Base-by-base conservation (phyloP, 2,113 vertebrate genomes). In the Sinosuthora webbiana region DNA sequence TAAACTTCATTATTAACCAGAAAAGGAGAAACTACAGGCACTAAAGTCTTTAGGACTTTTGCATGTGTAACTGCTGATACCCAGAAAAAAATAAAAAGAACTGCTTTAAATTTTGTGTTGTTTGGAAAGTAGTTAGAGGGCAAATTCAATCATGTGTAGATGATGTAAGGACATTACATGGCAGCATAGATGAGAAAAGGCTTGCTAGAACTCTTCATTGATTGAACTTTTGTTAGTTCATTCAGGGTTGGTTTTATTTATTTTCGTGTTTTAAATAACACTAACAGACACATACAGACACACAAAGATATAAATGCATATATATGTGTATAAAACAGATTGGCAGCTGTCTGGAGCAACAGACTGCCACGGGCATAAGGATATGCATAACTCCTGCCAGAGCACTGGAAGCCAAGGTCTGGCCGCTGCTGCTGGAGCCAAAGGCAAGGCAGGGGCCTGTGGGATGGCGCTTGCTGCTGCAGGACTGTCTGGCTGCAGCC, bases 381-480 rank as follows among this genome's bases (percentile, higher is more conserved):
- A 67, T 57, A 39, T 35, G 42, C 25, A 37, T 10, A 64, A n/a
- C 37, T 91, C 50, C 37, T 85, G 87, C 53, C 75, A 90, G 42
- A 41, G 10, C 5, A 2, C 25, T 68, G 57, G 57, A 57, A 83
- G 65, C 49, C 2, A 10, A 67, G 47, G 67, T 28, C 49, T 93
- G 67, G 70, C 25, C 0, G 0, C 70, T 67, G 62, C 62, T 85
- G 57, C 20, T 1, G 1, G 65, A 3, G 25, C 77, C 70, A 75
- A 42, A 85, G 64, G 47, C 65, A 82, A 33, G 45, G 31, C 2
- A 42, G 65, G 44, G 25, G 4, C 27, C 10, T 2, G 17, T 52
- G 62, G 25, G 57, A 68, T 44, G 53, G 13, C 7, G 27, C 22
- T 52, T 42, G 74, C 52, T 85, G 62, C 70, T 90, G 56, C 70